Evolutionary conservation across 2,113 vertebrate species (phyloP), one percentile per base, ranked within the genome.

Genomic region (Megatriorchis doriae): DNA sequence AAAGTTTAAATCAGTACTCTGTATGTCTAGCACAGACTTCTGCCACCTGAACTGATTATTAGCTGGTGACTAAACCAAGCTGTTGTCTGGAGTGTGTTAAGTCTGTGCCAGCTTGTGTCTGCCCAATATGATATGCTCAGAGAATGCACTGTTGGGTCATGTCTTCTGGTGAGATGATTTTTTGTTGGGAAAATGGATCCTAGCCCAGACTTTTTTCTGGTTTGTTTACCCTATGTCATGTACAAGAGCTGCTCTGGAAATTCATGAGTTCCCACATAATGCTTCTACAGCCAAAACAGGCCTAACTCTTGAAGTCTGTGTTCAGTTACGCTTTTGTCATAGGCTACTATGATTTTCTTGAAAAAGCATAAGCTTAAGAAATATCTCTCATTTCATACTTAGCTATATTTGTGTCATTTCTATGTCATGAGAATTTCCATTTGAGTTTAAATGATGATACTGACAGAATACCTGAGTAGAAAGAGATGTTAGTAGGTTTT

Each of bases 11-110:
- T 81, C 18, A 19, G 83, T 45, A 6, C 66, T 71, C 72, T 53
- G 63, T 4, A 1, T 63, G 86, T 84, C 81, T 95, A 92, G 86
- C 88, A 56, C 83, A 75, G 80, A 15, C 29, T 93, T 63, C 19
- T 95, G 77, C 83, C 77, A 79, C 91, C 56, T 93, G 83, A 96
- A 55, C 67, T 72, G 80, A 67, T 90, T 90, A 92, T 86, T 96
- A 95, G 77, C 88, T 94, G 77, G 86, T 12, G 15, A 56, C 75
- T 86, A 61, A 62, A 75, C 61, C 72, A 92, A 86, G 86, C 92
- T 92, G 92, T 34, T 92, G 88, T 92, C 88, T 93, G 79, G 58
- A 77, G 74, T 3, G 3, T 68, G 47, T 86, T 83, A 78, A 11
- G 13, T 74, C 86, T 72, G 67, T 92, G 88, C 90, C 95, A 96